These are phyloP conservation scores for Muscina levida DNA, from an alignment of 2,888 invertebrate species.

Conservation along the genomic window DNA sequence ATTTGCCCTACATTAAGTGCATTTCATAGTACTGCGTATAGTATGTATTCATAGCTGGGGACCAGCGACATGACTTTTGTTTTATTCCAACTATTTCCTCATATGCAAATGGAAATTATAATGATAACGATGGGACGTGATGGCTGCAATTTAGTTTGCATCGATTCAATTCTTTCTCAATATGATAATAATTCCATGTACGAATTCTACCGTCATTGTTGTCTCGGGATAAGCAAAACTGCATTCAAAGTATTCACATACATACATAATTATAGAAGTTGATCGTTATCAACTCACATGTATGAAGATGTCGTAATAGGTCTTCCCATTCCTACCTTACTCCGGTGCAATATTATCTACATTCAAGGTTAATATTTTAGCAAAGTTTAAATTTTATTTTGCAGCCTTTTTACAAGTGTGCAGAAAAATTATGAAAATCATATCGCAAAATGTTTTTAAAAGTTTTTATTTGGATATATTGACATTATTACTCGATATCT, in stretches of 20 bases:
- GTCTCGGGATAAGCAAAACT: constrained; percentile 25
- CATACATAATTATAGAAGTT: constrained; percentile 49
- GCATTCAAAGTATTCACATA: constrained; percentile 24
- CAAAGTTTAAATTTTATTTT: no score
- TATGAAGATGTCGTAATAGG: constrained; percentile 22
- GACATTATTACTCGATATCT: no score
- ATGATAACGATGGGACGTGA: constrained; percentile 9
- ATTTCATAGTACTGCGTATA: no score
- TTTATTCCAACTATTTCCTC: constrained; percentile 32
- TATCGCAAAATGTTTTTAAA: no score
- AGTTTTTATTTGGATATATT: no score
- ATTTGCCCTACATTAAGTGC: constrained; percentile 21
- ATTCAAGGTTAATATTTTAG: no score
- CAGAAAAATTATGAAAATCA: no score
- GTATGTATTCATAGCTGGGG: not conserved
- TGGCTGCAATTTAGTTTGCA: not conserved
- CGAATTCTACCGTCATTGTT: not conserved
- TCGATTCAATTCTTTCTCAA: not conserved
- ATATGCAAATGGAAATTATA: not conserved
- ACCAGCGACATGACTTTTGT: constrained; percentile 42
- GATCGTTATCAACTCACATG: constrained; percentile 38
- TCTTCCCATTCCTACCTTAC: constrained; percentile 10
- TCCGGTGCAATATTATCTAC: no score
- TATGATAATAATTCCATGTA: constrained; percentile 14
- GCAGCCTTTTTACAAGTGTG: no score